These are phyloP conservation scores for Ichneumon xanthorius DNA, from an alignment of 2,888 invertebrate genomes.

Conservation along the genomic window DNA sequence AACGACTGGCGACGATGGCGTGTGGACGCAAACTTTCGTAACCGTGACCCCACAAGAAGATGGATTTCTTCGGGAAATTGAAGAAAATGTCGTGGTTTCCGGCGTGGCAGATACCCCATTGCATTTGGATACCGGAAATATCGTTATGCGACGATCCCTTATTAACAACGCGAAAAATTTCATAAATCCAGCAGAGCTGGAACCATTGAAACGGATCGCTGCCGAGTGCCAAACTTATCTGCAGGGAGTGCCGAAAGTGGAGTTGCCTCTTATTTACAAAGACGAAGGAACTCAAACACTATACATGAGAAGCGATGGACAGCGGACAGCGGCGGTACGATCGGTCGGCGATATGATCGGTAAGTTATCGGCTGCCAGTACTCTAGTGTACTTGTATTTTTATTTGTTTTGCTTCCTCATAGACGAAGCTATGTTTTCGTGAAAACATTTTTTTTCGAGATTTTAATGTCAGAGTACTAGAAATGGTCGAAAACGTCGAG, in stretches of 20 bases:
- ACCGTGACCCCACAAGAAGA: slow-evolving; percentile 75
- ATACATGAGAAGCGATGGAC: slow-evolving; percentile 70
- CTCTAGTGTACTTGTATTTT: not conserved
- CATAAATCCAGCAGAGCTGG: slow-evolving; percentile 67
- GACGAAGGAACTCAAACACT: slow-evolving; percentile 76
- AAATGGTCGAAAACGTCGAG: too few species aligned
- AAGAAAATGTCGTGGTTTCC: slow-evolving; percentile 66
- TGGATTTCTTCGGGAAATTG: slow-evolving; percentile 73
- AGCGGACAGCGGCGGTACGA: slow-evolving; percentile 18
- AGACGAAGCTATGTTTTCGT: too few species aligned
- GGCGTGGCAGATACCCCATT: slow-evolving; percentile 61
- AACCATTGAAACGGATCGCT: slow-evolving; percentile 49
- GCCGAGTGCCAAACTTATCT: slow-evolving; percentile 74
- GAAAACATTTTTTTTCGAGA: too few species aligned
- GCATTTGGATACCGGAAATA: slow-evolving; percentile 65
- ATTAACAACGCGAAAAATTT: slow-evolving; percentile 63
- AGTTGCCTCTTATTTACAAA: slow-evolving; percentile 66
- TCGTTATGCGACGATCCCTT: slow-evolving; percentile 67
- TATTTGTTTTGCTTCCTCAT: too few species aligned
- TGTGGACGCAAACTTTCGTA: slow-evolving; percentile 76
- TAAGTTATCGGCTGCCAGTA: slow-evolving; percentile 52
- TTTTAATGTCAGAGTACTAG: too few species aligned
- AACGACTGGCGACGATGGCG: slow-evolving; percentile 52
- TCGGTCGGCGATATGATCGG: slow-evolving; percentile 72
- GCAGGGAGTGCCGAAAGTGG: slow-evolving; percentile 73